Percentiles rank a stretch among this genome's conserved stretches.
These are phyloP conservation scores for Larimichthys crocea DNA, from an alignment of 2,113 vertebrate genomes.

Conservation along the genomic window DNA sequence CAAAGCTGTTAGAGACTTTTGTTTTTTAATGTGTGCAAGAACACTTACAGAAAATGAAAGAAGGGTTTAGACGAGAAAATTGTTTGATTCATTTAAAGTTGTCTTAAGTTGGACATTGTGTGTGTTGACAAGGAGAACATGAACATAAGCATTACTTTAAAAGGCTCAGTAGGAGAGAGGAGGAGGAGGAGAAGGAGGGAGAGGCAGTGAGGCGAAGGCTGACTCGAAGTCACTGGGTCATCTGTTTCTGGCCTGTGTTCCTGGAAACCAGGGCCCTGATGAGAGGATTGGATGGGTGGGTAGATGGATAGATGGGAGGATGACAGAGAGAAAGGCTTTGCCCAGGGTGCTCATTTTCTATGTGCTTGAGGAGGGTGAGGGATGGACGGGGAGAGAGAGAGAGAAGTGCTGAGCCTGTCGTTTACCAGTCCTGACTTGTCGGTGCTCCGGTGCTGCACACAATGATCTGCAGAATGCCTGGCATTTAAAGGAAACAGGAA, in stretches of 20 bases:
- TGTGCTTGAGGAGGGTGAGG: neutral
- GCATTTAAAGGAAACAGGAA: constrained; percentile 62
- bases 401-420: constrained; percentile 61
- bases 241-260: constrained; percentile 56
- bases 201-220: neutral
- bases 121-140: neutral
- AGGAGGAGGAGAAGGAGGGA: neutral
- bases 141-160: neutral
- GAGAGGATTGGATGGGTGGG: constrained; percentile 54
- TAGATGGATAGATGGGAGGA: constrained; percentile 59
- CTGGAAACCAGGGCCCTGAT: constrained; percentile 58
- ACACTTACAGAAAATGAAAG: neutral
- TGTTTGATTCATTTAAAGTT: constrained; percentile 7
- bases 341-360: constrained; percentile 64
- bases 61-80: neutral
- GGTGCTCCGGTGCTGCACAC: constrained; percentile 39
- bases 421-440: constrained; percentile 74
- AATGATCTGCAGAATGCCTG: constrained; percentile 71
- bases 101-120: neutral
- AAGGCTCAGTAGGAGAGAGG: constrained; percentile 1
- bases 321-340: constrained; percentile 68
- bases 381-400: neutral
- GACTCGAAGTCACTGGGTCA: constrained; percentile 49
- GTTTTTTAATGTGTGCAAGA: neutral
- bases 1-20: neutral